Evolutionary conservation across 2,113 vertebrate species (phyloP).

Genomic region (Ageneiosus marmoratus): DNA sequence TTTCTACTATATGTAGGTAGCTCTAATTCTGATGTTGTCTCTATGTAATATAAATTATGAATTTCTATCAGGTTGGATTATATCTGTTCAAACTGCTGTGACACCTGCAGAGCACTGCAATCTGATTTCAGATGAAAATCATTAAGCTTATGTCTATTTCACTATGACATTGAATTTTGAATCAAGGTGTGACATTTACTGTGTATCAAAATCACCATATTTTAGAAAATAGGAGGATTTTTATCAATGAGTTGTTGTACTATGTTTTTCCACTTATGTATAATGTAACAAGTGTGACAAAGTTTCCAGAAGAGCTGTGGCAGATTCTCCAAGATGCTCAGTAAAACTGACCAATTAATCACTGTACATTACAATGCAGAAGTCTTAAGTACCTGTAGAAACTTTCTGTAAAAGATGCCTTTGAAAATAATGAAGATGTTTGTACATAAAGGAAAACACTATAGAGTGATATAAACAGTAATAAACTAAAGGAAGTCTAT

Average conservation of each 20-base stretch:
- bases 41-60: background rate
- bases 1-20: background rate
- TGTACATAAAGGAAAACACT: too few species aligned
- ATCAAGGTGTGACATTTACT: background rate
- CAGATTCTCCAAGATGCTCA: too few species aligned
- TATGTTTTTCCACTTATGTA: too few species aligned
- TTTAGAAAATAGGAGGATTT: background rate
- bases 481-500: too few species aligned
- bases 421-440: too few species aligned
- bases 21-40: background rate
- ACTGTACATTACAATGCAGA: too few species aligned
- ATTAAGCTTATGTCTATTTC: background rate
- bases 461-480: too few species aligned
- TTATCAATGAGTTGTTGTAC: background rate
- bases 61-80: background rate
- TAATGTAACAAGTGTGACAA: too few species aligned
- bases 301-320: too few species aligned
- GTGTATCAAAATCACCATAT: background rate
- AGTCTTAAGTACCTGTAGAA: too few species aligned
- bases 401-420: too few species aligned
- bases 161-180: background rate
- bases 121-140: background rate
- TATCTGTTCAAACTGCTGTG: background rate
- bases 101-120: background rate
- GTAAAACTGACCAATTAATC: too few species aligned